Percentiles rank a stretch among this genome's conserved stretches.
phyloP scores from a whole-genome alignment of 2,797 vertebrate species.

The Anolis apletophallus region DNA sequence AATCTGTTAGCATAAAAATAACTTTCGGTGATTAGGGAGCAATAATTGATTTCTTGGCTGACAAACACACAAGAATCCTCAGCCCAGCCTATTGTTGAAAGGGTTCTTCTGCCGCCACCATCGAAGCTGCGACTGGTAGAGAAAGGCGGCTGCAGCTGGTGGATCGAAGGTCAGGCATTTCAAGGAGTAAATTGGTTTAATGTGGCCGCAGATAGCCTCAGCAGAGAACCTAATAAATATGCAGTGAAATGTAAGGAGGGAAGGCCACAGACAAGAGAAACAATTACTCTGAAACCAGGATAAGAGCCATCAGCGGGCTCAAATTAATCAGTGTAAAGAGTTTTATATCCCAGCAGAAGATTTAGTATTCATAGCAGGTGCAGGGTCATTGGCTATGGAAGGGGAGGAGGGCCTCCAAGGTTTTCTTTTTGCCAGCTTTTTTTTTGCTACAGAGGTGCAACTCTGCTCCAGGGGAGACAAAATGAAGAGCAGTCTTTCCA shows the following conservation, averaged over 20 bases:
- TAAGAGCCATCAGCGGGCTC: slow-evolving; percentile 66
- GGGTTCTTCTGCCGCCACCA: slow-evolving; percentile 52
- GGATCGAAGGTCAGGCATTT: slow-evolving; percentile 77
- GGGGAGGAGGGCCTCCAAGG: too few species aligned
- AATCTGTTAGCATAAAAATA: slow-evolving; percentile 49
- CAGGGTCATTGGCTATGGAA: background rate
- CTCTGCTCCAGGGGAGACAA: too few species aligned
- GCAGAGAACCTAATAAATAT: slow-evolving; percentile 75
- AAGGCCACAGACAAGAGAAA: slow-evolving; percentile 76
- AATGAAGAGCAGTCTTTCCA: background rate
- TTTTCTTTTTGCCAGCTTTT: background rate
- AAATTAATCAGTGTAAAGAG: slow-evolving; percentile 66
- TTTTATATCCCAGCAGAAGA: slow-evolving; percentile 31
- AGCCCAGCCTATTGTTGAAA: slow-evolving; percentile 63
- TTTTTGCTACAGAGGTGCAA: background rate
- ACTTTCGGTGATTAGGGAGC: slow-evolving; percentile 62
- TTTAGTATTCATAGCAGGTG: slow-evolving; percentile 62
- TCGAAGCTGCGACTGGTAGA: slow-evolving; percentile 42
- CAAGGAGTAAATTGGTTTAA: slow-evolving; percentile 78
- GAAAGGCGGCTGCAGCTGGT: slow-evolving; percentile 64
- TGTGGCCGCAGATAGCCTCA: slow-evolving; percentile 72
- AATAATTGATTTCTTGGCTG: slow-evolving; percentile 73
- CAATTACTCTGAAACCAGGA: slow-evolving; percentile 76
- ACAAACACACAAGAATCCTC: slow-evolving; percentile 54
- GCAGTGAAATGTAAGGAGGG: slow-evolving; percentile 73